These are phyloP conservation scores for Thelaira solivaga DNA, from an alignment of 2,888 invertebrate genomes.

Conservation along the genomic window DNA sequence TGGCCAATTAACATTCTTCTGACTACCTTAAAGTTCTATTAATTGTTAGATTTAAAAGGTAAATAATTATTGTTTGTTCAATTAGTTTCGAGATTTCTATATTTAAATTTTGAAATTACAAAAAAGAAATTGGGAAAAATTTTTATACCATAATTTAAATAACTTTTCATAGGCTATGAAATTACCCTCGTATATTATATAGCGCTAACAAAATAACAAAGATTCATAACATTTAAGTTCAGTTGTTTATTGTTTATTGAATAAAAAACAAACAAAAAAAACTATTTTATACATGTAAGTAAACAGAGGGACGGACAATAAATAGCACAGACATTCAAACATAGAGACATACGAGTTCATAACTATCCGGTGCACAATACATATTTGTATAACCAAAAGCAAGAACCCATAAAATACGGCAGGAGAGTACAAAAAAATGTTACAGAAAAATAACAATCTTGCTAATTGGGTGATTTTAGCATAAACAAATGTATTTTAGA, in stretches of 20 bases:
- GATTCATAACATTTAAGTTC: slow-evolving; percentile 51
- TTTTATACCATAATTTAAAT: too few species aligned
- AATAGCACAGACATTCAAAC: slow-evolving; percentile 34
- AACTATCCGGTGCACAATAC: slow-evolving; percentile 54
- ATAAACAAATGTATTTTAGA: slow-evolving; percentile 77
- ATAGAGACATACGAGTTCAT: slow-evolving; percentile 43
- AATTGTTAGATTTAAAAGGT: too few species aligned
- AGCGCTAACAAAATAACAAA: not conserved
- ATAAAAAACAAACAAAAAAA: slow-evolving; percentile 25
- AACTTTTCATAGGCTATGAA: too few species aligned
- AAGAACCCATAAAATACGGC: slow-evolving; percentile 36
- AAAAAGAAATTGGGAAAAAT: too few species aligned
- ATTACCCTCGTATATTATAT: slow-evolving; percentile 5
- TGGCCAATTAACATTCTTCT: too few species aligned
- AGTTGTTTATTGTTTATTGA: slow-evolving; percentile 40
- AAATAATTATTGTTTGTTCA: too few species aligned
- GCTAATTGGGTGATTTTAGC: slow-evolving; percentile 78
- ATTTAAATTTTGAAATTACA: too few species aligned
- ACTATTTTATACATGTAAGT: slow-evolving; percentile 53
- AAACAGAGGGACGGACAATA: slow-evolving; percentile 41
- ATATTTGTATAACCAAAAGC: slow-evolving; percentile 44
- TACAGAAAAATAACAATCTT: slow-evolving; percentile 77
- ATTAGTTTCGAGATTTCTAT: too few species aligned
- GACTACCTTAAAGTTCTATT: too few species aligned
- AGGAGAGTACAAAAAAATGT: slow-evolving; percentile 70